Percentiles rank a stretch among this genome's conserved stretches.
phyloP scores from a whole-genome alignment of 2,113 vertebrate species.

The Mystacornis crossleyi region DNA sequence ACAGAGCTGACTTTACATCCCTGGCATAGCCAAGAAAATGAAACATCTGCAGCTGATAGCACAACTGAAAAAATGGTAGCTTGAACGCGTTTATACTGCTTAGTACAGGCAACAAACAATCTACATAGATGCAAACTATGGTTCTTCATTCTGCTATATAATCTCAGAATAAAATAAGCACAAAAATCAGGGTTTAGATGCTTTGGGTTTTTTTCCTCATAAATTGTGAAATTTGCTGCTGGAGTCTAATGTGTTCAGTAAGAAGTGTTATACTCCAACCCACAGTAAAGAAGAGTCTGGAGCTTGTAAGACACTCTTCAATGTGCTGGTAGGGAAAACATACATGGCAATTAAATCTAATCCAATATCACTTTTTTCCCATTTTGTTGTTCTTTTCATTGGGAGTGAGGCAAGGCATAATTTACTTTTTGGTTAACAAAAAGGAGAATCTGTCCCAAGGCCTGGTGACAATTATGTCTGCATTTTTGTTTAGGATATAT shows the following conservation, averaged over 20 bases:
- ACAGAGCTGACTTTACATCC: not conserved
- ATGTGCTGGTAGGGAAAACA: not conserved
- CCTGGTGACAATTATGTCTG: not conserved
- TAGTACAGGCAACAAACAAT: not conserved
- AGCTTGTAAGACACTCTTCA: not conserved
- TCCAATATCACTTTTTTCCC: not conserved
- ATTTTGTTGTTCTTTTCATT: not conserved
- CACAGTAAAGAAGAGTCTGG: not conserved
- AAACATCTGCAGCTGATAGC: not conserved
- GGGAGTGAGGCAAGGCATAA: not conserved
- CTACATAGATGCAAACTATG: not conserved
- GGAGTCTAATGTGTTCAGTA: not conserved
- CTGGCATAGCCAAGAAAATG: not conserved
- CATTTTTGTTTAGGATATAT: not conserved
- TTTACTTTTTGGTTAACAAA: not conserved
- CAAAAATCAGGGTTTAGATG: not conserved
- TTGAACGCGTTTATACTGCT: not conserved
- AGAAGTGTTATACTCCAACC: not conserved
- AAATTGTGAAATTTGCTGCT: not conserved
- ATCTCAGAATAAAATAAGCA: not conserved
- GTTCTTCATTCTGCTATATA: not conserved
- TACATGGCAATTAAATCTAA: not conserved
- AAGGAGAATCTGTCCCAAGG: not conserved
- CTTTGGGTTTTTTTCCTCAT: not conserved
- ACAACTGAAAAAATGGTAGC: not conserved